Conservation (phyloP, 1,140 invertebrate genomes). For the Lepidostoma basale region DNA sequence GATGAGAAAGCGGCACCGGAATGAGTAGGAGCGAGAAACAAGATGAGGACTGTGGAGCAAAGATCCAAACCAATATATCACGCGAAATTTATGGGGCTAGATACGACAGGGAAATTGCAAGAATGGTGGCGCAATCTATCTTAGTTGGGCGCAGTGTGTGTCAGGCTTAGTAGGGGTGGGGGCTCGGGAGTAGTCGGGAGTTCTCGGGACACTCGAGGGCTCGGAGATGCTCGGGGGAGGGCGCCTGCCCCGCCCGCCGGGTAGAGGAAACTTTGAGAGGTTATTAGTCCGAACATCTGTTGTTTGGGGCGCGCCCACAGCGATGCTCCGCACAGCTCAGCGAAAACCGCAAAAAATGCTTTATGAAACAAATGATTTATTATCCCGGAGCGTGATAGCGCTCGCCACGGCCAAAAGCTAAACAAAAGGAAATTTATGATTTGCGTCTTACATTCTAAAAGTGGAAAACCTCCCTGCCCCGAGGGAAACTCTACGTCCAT, state of each 20-base stretch:
- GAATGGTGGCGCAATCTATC: conserved; percentile 79
- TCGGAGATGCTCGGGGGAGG: not conserved
- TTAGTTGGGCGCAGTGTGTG: conserved; percentile 61
- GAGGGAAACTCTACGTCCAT: too few species aligned
- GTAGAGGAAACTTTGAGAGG: conserved; percentile 60
- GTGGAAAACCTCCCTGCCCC: too few species aligned
- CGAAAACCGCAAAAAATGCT: conserved; percentile 27
- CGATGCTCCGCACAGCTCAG: conserved; percentile 15
- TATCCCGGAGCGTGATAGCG: conserved; percentile 6
- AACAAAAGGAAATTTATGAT: not conserved
- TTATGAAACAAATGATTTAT: conserved; percentile 33
- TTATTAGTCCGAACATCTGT: conserved; percentile 66
- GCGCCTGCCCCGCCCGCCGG: not conserved
- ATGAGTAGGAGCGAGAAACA: not conserved
- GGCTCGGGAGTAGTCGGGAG: conserved; percentile 30
- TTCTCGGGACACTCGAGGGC: not conserved
- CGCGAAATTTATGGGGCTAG: conserved; percentile 75
- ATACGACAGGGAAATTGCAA: conserved; percentile 81
- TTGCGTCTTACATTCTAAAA: not conserved
- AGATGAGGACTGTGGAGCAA: conserved; percentile 60
- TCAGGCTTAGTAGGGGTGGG: conserved; percentile 45
- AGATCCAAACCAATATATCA: conserved; percentile 76
- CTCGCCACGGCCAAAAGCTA: not conserved
- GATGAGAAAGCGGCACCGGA: not conserved
- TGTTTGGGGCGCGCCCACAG: conserved; percentile 54